Evolutionary conservation across 2,888 invertebrate genomes (phyloP).

Genomic region (Erebia aethiops): DNA sequence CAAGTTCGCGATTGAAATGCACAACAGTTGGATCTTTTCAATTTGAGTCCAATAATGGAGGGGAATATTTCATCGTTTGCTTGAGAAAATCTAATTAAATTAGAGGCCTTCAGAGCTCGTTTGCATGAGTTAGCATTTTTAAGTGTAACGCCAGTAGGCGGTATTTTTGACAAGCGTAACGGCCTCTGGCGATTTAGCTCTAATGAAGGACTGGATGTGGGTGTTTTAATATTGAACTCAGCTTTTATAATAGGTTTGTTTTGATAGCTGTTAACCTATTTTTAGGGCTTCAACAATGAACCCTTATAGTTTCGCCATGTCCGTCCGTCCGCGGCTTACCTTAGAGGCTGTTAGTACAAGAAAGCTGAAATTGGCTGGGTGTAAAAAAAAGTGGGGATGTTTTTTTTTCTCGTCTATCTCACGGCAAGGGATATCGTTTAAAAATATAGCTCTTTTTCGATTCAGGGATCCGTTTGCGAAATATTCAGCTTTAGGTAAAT

Average conservation of each 20-base stretch:
- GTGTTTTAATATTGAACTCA: conserved; percentile 3
- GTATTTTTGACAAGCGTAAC: conserved; percentile 46
- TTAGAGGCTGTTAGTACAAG: too few relatives aligned
- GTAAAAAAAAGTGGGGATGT: too few relatives aligned
- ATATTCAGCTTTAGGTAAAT: too few relatives aligned
- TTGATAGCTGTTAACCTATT: not conserved
- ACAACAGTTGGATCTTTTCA: conserved; percentile 65
- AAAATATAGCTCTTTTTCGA: too few relatives aligned
- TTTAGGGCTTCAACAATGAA: too few relatives aligned
- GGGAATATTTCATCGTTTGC: conserved; percentile 67
- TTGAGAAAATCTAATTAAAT: conserved; percentile 76
- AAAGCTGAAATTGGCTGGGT: too few relatives aligned
- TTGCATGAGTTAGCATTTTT: conserved; percentile 82
- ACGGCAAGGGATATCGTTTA: too few relatives aligned
- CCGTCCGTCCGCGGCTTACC: too few relatives aligned
- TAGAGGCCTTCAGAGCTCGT: conserved; percentile 72
- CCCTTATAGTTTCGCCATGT: too few relatives aligned
- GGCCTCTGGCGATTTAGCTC: conserved; percentile 33
- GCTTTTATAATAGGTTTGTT: not conserved
- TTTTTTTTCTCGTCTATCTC: too few relatives aligned
- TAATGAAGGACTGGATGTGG: conserved; percentile 30
- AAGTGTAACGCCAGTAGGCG: conserved; percentile 60
- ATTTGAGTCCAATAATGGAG: conserved; percentile 69
- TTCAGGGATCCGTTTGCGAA: too few relatives aligned
- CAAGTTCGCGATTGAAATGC: conserved; percentile 64